Percentiles rank a stretch among this genome's conserved stretches.
Conservation (phyloP, 2,888 invertebrate species). For the Lucinisca nassula region DNA sequence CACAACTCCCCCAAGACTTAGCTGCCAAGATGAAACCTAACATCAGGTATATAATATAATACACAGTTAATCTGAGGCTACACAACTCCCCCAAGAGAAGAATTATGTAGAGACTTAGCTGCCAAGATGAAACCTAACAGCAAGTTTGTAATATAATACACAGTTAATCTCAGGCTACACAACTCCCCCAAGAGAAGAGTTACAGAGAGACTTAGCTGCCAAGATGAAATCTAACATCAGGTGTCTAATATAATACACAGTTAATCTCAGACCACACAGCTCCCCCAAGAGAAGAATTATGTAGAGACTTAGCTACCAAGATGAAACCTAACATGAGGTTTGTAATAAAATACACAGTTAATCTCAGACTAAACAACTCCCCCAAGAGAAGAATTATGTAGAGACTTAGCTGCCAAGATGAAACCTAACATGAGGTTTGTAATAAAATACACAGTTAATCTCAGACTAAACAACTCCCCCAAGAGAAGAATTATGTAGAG, state of each 20-base stretch:
- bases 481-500: no score
- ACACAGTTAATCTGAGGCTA: conserved; percentile 94
- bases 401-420: conserved; percentile 93
- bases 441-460: no score
- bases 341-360: no score
- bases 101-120: conserved; percentile 95
- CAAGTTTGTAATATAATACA: no score
- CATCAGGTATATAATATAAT: no score
- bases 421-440: conserved; percentile 91
- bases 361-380: conserved; percentile 94
- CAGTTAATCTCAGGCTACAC: conserved; percentile 93
- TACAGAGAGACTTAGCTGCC: conserved; percentile 94
- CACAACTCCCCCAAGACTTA: conserved; percentile 93
- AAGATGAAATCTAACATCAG: conserved; percentile 91
- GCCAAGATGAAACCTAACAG: conserved; percentile 92
- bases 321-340: conserved; percentile 91
- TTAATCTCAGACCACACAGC: conserved; percentile 94
- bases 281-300: conserved; percentile 95
- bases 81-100: conserved; percentile 94
- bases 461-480: no score
- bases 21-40: conserved; percentile 93
- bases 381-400: conserved; percentile 94
- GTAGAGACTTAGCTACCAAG: conserved; percentile 93
- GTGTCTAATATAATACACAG: no score
- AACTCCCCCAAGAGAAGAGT: conserved; percentile 95